phyloP scores from a whole-genome alignment of 2,888 invertebrate genomes.

The Helleia helle region DNA sequence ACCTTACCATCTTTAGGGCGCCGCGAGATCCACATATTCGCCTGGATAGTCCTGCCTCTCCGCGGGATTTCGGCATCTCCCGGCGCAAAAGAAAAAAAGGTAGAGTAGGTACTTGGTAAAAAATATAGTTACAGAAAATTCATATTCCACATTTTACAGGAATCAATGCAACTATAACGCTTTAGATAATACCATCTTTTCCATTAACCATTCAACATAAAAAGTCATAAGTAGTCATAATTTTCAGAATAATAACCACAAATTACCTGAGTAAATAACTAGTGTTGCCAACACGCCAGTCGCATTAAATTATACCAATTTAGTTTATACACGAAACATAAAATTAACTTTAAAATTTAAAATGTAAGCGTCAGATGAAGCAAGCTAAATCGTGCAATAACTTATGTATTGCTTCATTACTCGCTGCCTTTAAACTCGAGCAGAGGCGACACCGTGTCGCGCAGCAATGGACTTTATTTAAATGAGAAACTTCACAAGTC shows the following conservation, averaged over 20 bases:
- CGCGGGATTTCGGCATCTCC: too few relatives aligned
- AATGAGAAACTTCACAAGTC: conserved; percentile 8
- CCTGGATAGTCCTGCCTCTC: too few relatives aligned
- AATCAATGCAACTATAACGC: too few relatives aligned
- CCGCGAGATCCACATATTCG: too few relatives aligned
- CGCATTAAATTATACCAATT: conserved; percentile 13
- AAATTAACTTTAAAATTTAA: conserved; percentile 20
- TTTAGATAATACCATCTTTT: background rate
- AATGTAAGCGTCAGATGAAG: conserved; percentile 13
- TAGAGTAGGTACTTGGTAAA: too few relatives aligned
- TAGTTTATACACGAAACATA: conserved; percentile 9
- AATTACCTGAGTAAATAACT: background rate
- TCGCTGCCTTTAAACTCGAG: conserved; percentile 2
- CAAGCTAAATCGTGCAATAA: conserved; percentile 15
- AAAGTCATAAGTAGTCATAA: background rate
- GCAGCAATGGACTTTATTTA: conserved; percentile 10
- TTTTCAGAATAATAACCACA: background rate
- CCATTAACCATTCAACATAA: background rate
- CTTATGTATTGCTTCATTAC: conserved; percentile 14
- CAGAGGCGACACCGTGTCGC: conserved; percentile 14
- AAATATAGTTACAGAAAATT: too few relatives aligned
- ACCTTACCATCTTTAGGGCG: too few relatives aligned
- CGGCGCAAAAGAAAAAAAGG: too few relatives aligned
- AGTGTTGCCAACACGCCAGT: conserved; percentile 11
- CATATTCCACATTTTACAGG: too few relatives aligned